Evolutionary conservation across 2,797 vertebrate species (phyloP).

Genomic region (Sebastes oblongus): DNA sequence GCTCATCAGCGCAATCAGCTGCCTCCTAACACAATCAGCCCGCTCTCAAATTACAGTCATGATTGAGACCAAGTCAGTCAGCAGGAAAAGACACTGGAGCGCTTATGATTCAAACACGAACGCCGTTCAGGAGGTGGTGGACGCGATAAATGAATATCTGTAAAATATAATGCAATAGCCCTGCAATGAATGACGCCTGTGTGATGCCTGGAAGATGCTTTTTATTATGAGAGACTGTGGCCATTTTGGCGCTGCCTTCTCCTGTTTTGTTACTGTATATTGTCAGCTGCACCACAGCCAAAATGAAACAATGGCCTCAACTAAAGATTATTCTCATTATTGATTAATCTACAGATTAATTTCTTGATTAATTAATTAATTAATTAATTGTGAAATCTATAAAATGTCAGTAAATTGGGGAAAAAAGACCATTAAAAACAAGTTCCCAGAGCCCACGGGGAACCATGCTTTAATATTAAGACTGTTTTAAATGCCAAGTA

Average conservation of each 20-base stretch:
- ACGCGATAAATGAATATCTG: constrained; percentile 29
- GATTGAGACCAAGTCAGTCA: constrained; percentile 58
- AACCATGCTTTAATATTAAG: not conserved
- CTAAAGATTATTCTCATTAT: not conserved
- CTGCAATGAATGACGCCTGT: constrained; percentile 6
- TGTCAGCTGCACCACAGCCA: not conserved
- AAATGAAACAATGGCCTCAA: not conserved
- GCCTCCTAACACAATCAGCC: constrained; percentile 68
- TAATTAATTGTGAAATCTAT: not conserved
- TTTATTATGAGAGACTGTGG: not conserved
- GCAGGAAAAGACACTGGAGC: constrained; percentile 36
- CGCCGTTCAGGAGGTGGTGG: constrained; percentile 17
- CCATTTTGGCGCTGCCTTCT: not conserved
- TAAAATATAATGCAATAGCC: constrained; percentile 14
- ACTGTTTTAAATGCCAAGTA: not conserved
- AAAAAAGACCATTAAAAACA: not conserved
- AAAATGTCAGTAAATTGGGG: not conserved
- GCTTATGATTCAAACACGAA: constrained; percentile 43
- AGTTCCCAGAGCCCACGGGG: not conserved
- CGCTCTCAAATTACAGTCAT: constrained; percentile 66
- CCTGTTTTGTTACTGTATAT: not conserved
- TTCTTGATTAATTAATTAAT: not conserved
- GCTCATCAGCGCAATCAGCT: constrained; percentile 72
- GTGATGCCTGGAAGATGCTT: not conserved
- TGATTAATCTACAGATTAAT: not conserved